Conservation (phyloP, 2,888 invertebrate species). For the Antitype chi region DNA sequence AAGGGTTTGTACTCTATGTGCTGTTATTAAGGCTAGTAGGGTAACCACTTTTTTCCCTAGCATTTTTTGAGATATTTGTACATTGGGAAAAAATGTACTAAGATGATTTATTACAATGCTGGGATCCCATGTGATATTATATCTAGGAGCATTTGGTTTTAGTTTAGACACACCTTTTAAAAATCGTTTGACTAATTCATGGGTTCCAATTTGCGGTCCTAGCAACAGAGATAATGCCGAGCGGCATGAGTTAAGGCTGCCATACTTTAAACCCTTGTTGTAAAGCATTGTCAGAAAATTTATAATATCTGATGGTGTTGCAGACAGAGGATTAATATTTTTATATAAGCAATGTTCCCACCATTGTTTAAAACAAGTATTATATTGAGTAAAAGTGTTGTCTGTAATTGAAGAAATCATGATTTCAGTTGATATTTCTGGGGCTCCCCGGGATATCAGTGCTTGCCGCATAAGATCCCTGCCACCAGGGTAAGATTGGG, state of each 20-base stretch:
- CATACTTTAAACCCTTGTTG: neutral
- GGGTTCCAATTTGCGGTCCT: neutral
- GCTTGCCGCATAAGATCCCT: constrained; percentile 20
- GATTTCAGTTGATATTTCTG: neutral
- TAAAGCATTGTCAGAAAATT: neutral
- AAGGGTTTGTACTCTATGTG: constrained; percentile 1
- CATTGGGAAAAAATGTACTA: neutral
- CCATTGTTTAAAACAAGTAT: too few relatives aligned
- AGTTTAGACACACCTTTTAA: too few relatives aligned
- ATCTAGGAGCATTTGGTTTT: too few relatives aligned
- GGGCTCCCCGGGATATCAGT: constrained; percentile 2
- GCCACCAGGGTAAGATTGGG: constrained; percentile 15
- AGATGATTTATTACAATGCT: too few relatives aligned
- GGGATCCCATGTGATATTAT: too few relatives aligned
- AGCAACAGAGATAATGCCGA: neutral
- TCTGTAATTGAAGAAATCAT: constrained; percentile 3
- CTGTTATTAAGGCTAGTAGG: constrained; percentile 4
- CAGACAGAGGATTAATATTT: too few relatives aligned
- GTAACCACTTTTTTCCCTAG: constrained; percentile 1
- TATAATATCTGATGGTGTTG: too few relatives aligned
- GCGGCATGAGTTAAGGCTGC: constrained; percentile 4
- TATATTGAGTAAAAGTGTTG: too few relatives aligned
- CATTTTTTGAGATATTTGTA: constrained; percentile 6
- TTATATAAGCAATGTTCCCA: too few relatives aligned
- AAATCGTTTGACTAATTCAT: too few relatives aligned